phyloP scores from a whole-genome alignment of 2,888 invertebrate species.

The Chydorus sphaericus region DNA sequence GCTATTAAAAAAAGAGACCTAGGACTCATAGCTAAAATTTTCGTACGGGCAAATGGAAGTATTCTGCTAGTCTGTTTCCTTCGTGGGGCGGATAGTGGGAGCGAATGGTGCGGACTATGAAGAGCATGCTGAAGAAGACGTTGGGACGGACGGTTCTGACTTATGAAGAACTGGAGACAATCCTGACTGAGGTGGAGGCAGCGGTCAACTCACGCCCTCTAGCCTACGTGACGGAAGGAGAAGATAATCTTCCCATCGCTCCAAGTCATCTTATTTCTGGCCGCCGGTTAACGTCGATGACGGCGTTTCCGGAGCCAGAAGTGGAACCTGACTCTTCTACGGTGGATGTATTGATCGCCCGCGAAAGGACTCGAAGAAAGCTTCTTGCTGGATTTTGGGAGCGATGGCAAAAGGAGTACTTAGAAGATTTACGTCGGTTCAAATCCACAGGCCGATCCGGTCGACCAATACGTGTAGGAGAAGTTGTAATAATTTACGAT shows the following conservation, averaged over 20 bases:
- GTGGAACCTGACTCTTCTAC: too few relatives aligned
- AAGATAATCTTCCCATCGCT: not conserved
- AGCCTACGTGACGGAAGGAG: not conserved
- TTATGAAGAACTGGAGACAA: not conserved
- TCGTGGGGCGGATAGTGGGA: not conserved
- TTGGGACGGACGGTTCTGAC: not conserved
- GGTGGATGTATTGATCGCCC: too few relatives aligned
- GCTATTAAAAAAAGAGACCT: too few relatives aligned
- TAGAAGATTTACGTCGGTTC: too few relatives aligned
- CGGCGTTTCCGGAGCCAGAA: too few relatives aligned
- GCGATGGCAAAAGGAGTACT: too few relatives aligned
- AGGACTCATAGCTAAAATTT: too few relatives aligned
- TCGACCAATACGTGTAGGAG: too few relatives aligned
- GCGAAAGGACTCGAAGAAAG: too few relatives aligned
- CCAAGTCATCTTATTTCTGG: not conserved
- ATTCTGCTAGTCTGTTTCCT: not conserved
- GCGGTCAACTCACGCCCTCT: not conserved
- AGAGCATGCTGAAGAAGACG: not conserved
- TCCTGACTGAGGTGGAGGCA: not conserved
- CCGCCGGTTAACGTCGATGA: not conserved
- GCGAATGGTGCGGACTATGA: not conserved
- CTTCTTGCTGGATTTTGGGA: too few relatives aligned
- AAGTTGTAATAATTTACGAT: too few relatives aligned
- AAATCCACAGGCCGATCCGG: too few relatives aligned
- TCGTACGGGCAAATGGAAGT: not conserved